Evolutionary conservation across 2,888 invertebrate genomes (phyloP), one percentile per base, ranked within the genome.

Genomic region (Synergus laeviventris): DNA sequence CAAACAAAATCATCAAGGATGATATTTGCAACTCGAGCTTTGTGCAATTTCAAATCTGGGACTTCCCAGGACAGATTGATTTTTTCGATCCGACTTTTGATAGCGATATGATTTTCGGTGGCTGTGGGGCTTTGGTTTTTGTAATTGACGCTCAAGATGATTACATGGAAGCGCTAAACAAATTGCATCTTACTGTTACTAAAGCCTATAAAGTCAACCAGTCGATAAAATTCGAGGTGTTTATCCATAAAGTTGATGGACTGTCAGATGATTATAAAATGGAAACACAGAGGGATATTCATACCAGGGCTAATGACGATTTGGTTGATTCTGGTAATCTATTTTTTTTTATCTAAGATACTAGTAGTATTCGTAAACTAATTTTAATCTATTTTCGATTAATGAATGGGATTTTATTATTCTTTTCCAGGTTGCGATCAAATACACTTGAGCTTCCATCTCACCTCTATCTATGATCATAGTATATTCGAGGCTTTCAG

Each of bases 401-500:
- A 56, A 24, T 24, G 0, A 49, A 2, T 49, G 8, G n/a, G 1
- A n/a, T 11, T 2, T 21, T 42, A 39, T 79, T 75, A 76, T 80
- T 83, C 81, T 79, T 62, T 89, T 90, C 73, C 81, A 93, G 94
- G 94, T 36, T 93, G 93, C 84, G 97, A 98, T 87, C 95, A 97
- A 91, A 97, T 98, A 81, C 96, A 97, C 89, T 92, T 98, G 75
- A 97, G 97, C 88, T 99, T 98, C 92, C 98, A 99, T 91, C 93
- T 99, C 81, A 99, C 99, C 31, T 99, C 99, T 79, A 99, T 99
- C 84, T 99, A 99, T 91, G 99, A 99, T 92, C 99, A 99, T 92
- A 99, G 99, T 83, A 99, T 99, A 92, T 99, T 99, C 92, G 99
- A 99, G 92, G 99, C 99, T 14, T 99, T 99, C 92, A 99, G 98